Evolutionary conservation across 2,113 vertebrate species (phyloP).

Genomic region (Nothobranchius kuhntae): DNA sequence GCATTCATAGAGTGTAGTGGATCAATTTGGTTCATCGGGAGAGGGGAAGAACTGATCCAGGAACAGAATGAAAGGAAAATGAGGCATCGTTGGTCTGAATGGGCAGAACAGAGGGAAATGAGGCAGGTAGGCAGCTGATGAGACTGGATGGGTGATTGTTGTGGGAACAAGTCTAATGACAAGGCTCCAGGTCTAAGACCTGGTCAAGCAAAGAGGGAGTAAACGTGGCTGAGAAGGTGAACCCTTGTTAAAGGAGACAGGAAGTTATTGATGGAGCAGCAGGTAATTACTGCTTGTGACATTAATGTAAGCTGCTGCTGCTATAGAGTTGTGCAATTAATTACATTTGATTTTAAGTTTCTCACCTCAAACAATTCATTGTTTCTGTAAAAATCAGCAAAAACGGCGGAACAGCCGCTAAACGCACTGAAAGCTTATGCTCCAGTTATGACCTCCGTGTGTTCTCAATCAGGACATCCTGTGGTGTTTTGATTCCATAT

Average conservation of each 20-base stretch:
- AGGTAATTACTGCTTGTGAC: conserved; percentile 8
- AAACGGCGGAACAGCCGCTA: too few relatives aligned
- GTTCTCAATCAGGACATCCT: too few relatives aligned
- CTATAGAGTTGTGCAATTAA: background rate
- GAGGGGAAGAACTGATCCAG: background rate
- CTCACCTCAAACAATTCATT: too few relatives aligned
- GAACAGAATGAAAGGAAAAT: conserved; percentile 12
- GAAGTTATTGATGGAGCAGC: background rate
- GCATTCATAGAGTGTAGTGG: conserved; percentile 46
- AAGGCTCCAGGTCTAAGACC: conserved; percentile 5
- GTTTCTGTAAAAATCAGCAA: too few relatives aligned
- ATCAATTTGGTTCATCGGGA: conserved; percentile 62
- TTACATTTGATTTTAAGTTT: too few relatives aligned
- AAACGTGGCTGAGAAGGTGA: background rate
- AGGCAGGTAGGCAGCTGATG: background rate
- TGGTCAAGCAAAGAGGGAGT: conserved; percentile 15
- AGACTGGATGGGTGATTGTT: background rate
- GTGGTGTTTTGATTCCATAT: too few relatives aligned
- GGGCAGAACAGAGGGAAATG: background rate
- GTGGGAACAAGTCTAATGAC: background rate
- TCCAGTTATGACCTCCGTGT: too few relatives aligned
- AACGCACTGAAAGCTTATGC: too few relatives aligned
- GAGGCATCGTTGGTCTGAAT: background rate
- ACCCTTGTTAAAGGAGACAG: conserved; percentile 11
- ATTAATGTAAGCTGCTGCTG: conserved; percentile 22